phyloP scores from a whole-genome alignment of 2,888 invertebrate genomes.

The Willowsia nigromaculata region DNA sequence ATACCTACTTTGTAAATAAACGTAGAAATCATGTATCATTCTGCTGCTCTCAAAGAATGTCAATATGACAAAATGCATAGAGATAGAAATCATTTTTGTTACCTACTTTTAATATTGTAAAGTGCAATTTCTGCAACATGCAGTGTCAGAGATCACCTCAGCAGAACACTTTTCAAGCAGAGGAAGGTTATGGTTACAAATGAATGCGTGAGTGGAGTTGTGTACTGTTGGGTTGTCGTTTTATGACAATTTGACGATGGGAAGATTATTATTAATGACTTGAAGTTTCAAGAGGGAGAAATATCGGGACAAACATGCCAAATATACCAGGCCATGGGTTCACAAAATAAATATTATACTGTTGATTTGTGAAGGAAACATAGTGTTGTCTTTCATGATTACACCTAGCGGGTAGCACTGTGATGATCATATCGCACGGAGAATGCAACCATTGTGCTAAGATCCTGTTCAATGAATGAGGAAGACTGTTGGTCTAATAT shows the following conservation, averaged over 20 bases:
- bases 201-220: not conserved
- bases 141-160: constrained; percentile 58
- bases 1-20: not conserved
- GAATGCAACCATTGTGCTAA: not conserved
- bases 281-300: not conserved
- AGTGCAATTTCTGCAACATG: constrained; percentile 41
- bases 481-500: constrained; percentile 1
- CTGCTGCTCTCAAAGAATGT: not conserved
- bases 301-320: constrained; percentile 19
- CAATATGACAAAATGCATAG: constrained; percentile 23
- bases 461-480: constrained; percentile 32
- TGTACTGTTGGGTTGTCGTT: constrained; percentile 11
- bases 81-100: constrained; percentile 38
- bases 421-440: constrained; percentile 39
- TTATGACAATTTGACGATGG: constrained; percentile 30
- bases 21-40: constrained; percentile 11
- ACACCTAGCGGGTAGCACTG: constrained; percentile 19
- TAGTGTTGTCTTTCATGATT: constrained; percentile 40
- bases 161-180: constrained; percentile 49
- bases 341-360: not conserved
- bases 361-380: constrained; percentile 24
- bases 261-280: constrained; percentile 65
- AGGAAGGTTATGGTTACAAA: constrained; percentile 63
- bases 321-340: constrained; percentile 8
- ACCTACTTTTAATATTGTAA: constrained; percentile 50